Percentiles rank a stretch among this genome's conserved stretches.
These are phyloP conservation scores for Cochlearius cochlearius DNA, from an alignment of 2,113 vertebrate species.

Conservation along the genomic window DNA sequence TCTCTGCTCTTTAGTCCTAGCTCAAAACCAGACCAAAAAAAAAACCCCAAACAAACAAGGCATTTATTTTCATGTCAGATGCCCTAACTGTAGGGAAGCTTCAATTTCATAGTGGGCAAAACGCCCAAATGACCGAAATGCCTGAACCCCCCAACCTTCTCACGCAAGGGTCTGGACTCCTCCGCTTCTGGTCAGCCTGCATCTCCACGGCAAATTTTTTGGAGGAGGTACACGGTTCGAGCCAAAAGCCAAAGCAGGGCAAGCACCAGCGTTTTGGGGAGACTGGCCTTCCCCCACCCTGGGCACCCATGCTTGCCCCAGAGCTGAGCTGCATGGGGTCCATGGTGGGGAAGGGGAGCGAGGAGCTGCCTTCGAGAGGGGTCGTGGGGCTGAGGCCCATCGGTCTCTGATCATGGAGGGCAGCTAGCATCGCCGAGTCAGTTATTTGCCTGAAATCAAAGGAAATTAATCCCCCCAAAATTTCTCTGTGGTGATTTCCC, in stretches of 20 bases:
- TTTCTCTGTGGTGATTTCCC: neutral
- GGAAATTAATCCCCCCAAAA: neutral
- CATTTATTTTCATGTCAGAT: neutral
- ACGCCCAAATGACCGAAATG: neutral
- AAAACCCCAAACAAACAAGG: neutral
- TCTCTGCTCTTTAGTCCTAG: neutral
- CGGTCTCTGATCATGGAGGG: neutral
- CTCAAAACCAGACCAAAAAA: neutral
- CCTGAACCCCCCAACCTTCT: neutral
- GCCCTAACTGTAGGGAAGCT: neutral
- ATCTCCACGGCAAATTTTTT: neutral
- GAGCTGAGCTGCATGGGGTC: neutral
- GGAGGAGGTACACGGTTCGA: neutral
- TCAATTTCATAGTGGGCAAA: neutral
- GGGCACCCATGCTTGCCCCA: neutral
- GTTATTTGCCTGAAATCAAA: neutral
- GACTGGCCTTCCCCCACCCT: fast-evolving
- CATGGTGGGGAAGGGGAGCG: neutral
- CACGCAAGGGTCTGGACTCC: fast-evolving
- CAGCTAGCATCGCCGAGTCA: fast-evolving
- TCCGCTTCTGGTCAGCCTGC: neutral
- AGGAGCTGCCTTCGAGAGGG: neutral
- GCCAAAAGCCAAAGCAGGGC: neutral
- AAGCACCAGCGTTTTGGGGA: neutral
- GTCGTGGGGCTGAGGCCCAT: fast-evolving